Evolutionary conservation across 2,797 vertebrate genomes (phyloP), one percentile per base, ranked within the genome.

Genomic region (Gadopsis bispinosus): DNA sequence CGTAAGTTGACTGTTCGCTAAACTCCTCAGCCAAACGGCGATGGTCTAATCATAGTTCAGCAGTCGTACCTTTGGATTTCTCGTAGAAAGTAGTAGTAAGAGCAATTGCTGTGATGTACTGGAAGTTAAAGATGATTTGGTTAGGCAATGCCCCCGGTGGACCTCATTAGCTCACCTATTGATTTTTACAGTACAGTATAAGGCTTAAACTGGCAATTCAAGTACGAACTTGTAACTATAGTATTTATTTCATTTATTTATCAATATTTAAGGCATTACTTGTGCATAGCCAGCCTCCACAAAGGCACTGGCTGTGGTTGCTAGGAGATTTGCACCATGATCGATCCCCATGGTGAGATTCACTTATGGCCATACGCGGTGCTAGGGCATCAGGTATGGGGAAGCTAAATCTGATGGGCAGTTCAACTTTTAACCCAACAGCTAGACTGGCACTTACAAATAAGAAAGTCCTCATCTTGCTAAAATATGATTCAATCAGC

Each of bases 271-370:
- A 68, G 31, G 4, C 12, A 50, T 50, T 58, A 59, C 72, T 53
- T 53, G 26, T 13, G 22, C 14, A 60, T 39, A 50, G 63, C 31
- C 7, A 29, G 5, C 51, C 63, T 39, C 45, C 31, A n/a, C 45
- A 41, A 50, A 12, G 10, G 56, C 1, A 56, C 55, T 4, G 71
- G 26, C 33, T 69, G 12, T 60, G 0, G 71, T 43, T 83, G 78
- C 69, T 75, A 55, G 22, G 81, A 76, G 39, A 55, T 72, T 31
- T 62, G 70, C 60, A 74, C 41, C 20, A 19, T 63, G 73, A 85
- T 69, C 69, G 81, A 81, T 80, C 74, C 54, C 65, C 3, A 55
- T 12, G 14, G 51, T 56, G 67, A 71, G 59, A 82, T 60, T 70
- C 71, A 78, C 65, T 26, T 26, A 26, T 26, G 26, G 26, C 26